phyloP scores from a whole-genome alignment of 35 echinoderm and acorn worm genomes.

The Lytechinus pictus region DNA sequence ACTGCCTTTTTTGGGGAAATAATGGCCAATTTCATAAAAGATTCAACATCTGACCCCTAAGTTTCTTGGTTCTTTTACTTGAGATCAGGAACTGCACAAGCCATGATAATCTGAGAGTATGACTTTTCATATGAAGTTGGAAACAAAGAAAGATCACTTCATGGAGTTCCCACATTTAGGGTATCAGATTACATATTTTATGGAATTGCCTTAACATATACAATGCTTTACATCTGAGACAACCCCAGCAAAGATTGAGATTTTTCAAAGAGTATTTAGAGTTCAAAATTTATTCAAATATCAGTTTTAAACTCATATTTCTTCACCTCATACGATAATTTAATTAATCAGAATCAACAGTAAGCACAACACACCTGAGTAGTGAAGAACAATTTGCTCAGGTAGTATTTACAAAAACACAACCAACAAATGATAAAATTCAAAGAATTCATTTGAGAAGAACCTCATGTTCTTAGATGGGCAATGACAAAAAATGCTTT shows the following conservation, averaged over 20 bases:
- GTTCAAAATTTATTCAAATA: slow-evolving; percentile 13
- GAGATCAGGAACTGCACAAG: too few relatives aligned
- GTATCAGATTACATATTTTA: too few relatives aligned
- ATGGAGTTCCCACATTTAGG: too few relatives aligned
- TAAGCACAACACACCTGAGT: neutral
- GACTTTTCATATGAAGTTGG: too few relatives aligned
- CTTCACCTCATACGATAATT: neutral
- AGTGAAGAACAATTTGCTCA: neutral
- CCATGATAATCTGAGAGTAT: too few relatives aligned
- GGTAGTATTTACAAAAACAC: neutral
- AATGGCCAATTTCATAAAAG: too few relatives aligned
- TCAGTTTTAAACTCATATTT: neutral
- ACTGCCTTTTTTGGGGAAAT: too few relatives aligned
- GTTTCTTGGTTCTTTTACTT: too few relatives aligned
- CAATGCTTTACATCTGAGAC: neutral
- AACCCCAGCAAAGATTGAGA: neutral
- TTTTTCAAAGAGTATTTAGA: neutral
- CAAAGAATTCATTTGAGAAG: neutral
- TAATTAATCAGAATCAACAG: neutral
- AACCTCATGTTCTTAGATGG: neutral
- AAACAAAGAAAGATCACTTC: too few relatives aligned
- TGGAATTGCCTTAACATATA: too few relatives aligned
- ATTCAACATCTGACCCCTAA: too few relatives aligned
- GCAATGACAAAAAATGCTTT: neutral
- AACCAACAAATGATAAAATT: neutral